Evolutionary conservation across 2,888 invertebrate genomes (phyloP).

Genomic region (Elaeidobius kamerunicus): DNA sequence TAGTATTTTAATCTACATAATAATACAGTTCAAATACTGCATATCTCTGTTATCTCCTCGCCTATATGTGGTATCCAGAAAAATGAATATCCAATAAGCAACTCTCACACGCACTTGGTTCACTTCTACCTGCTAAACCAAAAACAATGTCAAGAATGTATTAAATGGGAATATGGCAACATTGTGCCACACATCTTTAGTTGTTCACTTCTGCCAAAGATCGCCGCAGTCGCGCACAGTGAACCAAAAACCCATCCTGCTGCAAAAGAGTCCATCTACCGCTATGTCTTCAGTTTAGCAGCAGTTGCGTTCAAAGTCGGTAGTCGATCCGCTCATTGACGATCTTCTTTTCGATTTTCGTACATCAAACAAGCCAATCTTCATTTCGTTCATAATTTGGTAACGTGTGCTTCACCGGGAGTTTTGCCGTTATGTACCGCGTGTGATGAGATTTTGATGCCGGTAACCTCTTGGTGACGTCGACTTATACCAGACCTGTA

Average conservation of each 20-base stretch:
- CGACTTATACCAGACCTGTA: conserved; percentile 12
- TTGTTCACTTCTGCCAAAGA: conserved; percentile 16
- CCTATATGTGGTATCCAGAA: no score
- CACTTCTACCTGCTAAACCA: no score
- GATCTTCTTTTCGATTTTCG: conserved; percentile 18
- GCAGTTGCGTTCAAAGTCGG: conserved; percentile 23
- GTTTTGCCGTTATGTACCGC: conserved; percentile 29
- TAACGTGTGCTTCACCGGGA: conserved; percentile 9
- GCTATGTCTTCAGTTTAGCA: conserved; percentile 32
- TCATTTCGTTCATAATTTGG: conserved; percentile 22
- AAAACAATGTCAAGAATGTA: no score
- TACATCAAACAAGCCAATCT: conserved; percentile 14
- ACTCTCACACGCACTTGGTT: no score
- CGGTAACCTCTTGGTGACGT: conserved; percentile 29
- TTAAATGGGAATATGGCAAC: conserved; percentile 25
- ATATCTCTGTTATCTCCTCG: no score
- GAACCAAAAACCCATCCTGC: conserved; percentile 30
- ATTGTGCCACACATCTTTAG: conserved; percentile 26
- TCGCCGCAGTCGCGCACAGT: conserved; percentile 28
- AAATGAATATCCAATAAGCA: no score
- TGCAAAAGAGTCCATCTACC: conserved; percentile 30
- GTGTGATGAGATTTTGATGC: conserved; percentile 27
- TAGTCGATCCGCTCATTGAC: conserved; percentile 8
- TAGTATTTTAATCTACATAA: no score
- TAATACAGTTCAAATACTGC: no score